Evolutionary conservation across 2,888 invertebrate genomes (phyloP), one percentile per base, ranked within the genome.

Genomic region (Ceraclea dissimilis): DNA sequence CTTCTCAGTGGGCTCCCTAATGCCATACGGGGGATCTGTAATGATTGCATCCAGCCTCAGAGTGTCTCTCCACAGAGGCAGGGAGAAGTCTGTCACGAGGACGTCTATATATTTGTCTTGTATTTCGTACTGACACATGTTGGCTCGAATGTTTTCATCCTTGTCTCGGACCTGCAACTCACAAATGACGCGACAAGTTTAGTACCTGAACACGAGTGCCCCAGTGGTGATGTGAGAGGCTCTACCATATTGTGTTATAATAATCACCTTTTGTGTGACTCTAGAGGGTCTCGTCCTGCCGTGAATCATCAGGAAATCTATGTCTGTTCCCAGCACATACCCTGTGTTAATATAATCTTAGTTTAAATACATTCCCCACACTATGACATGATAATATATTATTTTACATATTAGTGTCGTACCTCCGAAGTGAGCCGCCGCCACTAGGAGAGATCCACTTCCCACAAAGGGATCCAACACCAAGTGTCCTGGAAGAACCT

Each of bases 1-100:
- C 69, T 86, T 87, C 71, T 91, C 91, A 0, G 92, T 90, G 1
- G 95, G 83, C 75, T 99, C 99, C 60, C 99, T 78, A 21, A 99
- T 93, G 26, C 99, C 99, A 75, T 99, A 99, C 0, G 99, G 99
- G 19, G 98, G 99, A 73, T 99, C 99, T 26, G 97, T 95, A 56
- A 99, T 84, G 59, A 99, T 93, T 31, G 92, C 88, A 75, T 99
- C 96, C 66, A 98, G 86, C 65, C 79, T 73, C 26, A 90, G 67
- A 1, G 76, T 72, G 1, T 81, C 73, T 60, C 79, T 80, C 90
- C 93, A 94, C 65, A 93, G 72, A 0, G 86, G 84, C 64, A 84
- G 79, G 0, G 97, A 89, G 68, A 95, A 90, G 75, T 99, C 99
- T 48, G 93, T 91, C 2, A 97, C 88, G 1, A 97, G 67, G 1